These are phyloP conservation scores for Dryas iulia DNA, from an alignment of 1,140 invertebrate genomes.

Conservation along the genomic window DNA sequence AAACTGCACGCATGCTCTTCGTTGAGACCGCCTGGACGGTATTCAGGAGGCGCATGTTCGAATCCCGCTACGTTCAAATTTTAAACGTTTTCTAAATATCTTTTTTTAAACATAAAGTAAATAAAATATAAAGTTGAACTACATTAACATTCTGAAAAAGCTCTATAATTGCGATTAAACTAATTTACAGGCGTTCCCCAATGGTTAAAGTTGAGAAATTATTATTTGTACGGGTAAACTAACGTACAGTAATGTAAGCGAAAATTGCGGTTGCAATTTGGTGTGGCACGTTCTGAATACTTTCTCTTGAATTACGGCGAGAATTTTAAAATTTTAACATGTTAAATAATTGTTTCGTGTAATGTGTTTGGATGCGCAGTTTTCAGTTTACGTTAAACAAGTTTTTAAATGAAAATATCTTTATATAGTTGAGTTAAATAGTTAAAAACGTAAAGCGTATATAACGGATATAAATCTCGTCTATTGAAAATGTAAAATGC, in stretches of 20 bases:
- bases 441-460: no score
- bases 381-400: not conserved
- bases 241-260: conserved; percentile 12
- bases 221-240: conserved; percentile 16
- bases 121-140: not conserved
- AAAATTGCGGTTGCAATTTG: conserved; percentile 18
- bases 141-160: not conserved
- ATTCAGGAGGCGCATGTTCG: no score
- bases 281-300: conserved; percentile 1
- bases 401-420: not conserved
- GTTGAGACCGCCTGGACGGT: no score
- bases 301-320: not conserved
- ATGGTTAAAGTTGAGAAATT: conserved; percentile 10
- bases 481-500: no score
- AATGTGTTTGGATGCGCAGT: not conserved
- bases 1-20: no score
- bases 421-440: not conserved
- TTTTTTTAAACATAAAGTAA: not conserved
- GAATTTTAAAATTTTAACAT: conserved; percentile 3
- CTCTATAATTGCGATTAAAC: conserved; percentile 5
- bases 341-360: not conserved
- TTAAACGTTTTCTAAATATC: no score
- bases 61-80: no score
- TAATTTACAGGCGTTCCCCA: not conserved
- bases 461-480: no score